Evolutionary conservation across 2,113 vertebrate species (phyloP).

Genomic region (Axis porcinus): DNA sequence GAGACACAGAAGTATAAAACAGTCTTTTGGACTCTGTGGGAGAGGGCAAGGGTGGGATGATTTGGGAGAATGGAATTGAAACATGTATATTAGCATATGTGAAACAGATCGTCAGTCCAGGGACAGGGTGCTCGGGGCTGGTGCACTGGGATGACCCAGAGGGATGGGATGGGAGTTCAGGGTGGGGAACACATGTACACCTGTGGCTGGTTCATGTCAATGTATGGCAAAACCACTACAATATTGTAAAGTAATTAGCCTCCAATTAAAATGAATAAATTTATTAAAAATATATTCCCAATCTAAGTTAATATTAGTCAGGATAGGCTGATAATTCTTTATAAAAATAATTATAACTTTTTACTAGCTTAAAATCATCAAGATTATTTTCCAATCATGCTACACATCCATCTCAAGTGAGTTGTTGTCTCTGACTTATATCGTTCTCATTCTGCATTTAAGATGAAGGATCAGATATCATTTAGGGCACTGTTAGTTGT

Average conservation of each 20-base stretch:
- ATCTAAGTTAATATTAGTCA: background rate
- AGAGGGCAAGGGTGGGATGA: background rate
- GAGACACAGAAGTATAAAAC: background rate
- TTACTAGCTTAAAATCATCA: background rate
- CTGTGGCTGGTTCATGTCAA: background rate
- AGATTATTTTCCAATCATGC: background rate
- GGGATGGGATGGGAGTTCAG: background rate
- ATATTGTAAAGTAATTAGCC: background rate
- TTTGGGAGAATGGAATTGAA: background rate
- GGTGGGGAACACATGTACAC: background rate
- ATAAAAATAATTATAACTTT: background rate
- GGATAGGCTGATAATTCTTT: background rate
- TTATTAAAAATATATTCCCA: background rate
- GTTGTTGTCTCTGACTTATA: background rate
- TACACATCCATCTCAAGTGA: background rate
- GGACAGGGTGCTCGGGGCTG: background rate
- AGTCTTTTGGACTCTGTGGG: background rate
- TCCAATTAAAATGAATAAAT: background rate
- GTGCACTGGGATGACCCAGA: background rate
- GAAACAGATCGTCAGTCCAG: background rate
- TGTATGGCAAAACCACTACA: background rate
- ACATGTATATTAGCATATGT: background rate
- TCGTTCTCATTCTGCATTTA: background rate
- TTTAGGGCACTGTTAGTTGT: background rate
- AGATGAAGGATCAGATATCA: background rate